These are phyloP conservation scores for Steinernema carpocapsae DNA, from an alignment of 2,888 invertebrate genomes.

Conservation along the genomic window DNA sequence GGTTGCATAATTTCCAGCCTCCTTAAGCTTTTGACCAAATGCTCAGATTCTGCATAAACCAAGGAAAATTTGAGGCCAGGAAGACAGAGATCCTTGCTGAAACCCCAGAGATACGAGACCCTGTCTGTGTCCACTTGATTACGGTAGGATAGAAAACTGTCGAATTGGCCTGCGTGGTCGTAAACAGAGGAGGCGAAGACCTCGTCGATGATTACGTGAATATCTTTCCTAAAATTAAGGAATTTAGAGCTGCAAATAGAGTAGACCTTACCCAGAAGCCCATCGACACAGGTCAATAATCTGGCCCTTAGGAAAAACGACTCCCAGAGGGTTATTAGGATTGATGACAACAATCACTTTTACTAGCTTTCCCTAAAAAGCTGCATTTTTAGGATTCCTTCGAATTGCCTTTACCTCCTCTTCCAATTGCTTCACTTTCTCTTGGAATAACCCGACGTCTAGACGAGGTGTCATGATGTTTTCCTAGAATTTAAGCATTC, in stretches of 20 bases:
- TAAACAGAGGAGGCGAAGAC: constrained; percentile 53
- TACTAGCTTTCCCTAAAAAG: constrained; percentile 58
- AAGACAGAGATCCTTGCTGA: constrained; percentile 64
- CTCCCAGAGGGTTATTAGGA: constrained; percentile 68
- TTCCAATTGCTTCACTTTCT: constrained; percentile 27
- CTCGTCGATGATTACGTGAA: constrained; percentile 57
- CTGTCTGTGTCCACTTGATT: constrained; percentile 45
- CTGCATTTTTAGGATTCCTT: background rate
- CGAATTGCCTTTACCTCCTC: constrained; percentile 5
- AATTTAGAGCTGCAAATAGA: no score
- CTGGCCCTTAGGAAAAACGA: constrained; percentile 56
- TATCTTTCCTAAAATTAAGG: constrained; percentile 46
- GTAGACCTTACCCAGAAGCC: no score
- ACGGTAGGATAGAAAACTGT: constrained; percentile 51
- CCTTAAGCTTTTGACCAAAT: constrained; percentile 46
- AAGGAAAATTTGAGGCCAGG: constrained; percentile 56
- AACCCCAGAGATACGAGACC: constrained; percentile 64
- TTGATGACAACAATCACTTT: constrained; percentile 64
- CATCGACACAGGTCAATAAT: constrained; percentile 62
- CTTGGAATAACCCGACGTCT: constrained; percentile 45
- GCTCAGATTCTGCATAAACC: constrained; percentile 48
- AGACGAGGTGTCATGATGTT: constrained; percentile 45
- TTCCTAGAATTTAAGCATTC: constrained; percentile 38
- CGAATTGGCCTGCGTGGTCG: constrained; percentile 42
- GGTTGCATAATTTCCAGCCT: constrained; percentile 54